Percentiles rank a stretch among this genome's conserved stretches.
Conservation (phyloP, 2,888 invertebrate genomes). For the Limenitis arthemis region DNA sequence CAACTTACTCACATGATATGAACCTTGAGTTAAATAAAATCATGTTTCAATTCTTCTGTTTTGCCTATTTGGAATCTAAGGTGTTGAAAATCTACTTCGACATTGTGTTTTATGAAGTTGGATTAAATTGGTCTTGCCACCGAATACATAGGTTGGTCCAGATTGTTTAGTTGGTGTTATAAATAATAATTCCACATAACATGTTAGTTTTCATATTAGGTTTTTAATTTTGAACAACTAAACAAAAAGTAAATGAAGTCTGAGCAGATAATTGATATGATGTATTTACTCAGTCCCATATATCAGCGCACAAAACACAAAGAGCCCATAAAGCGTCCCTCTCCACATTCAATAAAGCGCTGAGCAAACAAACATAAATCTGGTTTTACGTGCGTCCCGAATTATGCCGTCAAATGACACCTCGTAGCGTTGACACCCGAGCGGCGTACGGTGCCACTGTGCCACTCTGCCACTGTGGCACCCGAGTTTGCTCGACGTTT, state of each 20-base stretch:
- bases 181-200: too few species aligned
- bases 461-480: constrained; percentile 37
- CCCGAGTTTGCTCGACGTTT: constrained; percentile 35
- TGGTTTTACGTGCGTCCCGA: constrained; percentile 43
- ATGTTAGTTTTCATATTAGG: too few species aligned
- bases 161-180: too few species aligned
- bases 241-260: constrained; percentile 1
- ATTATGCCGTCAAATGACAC: constrained; percentile 65
- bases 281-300: constrained; percentile 13
- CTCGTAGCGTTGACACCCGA: constrained; percentile 36
- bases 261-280: constrained; percentile 14
- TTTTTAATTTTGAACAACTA: background rate
- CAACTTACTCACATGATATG: too few species aligned
- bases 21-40: too few species aligned
- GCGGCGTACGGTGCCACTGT: constrained; percentile 23
- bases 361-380: constrained; percentile 60
- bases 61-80: too few species aligned
- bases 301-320: constrained; percentile 27
- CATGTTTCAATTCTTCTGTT: too few species aligned
- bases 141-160: too few species aligned
- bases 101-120: background rate
- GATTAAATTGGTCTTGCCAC: background rate
- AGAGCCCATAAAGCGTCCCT: constrained; percentile 47
- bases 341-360: constrained; percentile 60
- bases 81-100: too few species aligned